A percentile compares a stretch with the other conserved stretches of the same genome.
Evolutionary conservation across 1,140 invertebrate species (phyloP).

Genomic region (Lordiphosa stackelbergi): DNA sequence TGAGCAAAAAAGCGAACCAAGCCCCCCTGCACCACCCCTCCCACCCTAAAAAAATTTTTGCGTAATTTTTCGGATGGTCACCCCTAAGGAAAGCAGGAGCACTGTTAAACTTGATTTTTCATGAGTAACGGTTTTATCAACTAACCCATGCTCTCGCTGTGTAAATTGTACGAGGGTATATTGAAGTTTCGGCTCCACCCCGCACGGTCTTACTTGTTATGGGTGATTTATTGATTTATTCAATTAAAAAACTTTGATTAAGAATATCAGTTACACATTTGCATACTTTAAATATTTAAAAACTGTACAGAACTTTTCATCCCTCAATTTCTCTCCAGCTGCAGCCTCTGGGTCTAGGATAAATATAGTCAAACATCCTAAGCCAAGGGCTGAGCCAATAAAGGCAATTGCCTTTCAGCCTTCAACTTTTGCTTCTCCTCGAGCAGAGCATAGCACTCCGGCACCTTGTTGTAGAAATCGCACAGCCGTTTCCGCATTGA

Average conservation of each 20-base stretch:
- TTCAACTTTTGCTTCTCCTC: slow-evolving; percentile 62
- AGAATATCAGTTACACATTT: slow-evolving; percentile 26
- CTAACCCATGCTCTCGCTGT: no score
- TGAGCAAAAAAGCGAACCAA: no score
- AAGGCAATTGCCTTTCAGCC: slow-evolving; percentile 41
- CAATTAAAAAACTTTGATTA: slow-evolving; percentile 16
- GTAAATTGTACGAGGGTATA: no score
- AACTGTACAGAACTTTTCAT: slow-evolving; percentile 21
- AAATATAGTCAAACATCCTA: neutral
- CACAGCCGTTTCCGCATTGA: slow-evolving; percentile 64
- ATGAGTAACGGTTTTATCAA: no score
- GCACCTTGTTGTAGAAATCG: slow-evolving; percentile 73
- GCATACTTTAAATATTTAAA: slow-evolving; percentile 21
- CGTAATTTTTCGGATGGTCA: no score
- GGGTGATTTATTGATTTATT: slow-evolving; percentile 30
- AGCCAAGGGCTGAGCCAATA: slow-evolving; percentile 19
- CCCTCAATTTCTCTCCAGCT: neutral
- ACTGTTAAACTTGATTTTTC: no score
- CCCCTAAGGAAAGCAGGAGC: no score
- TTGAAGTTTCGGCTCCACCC: no score
- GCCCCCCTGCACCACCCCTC: no score
- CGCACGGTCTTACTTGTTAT: no score
- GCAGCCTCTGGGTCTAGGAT: slow-evolving; percentile 9
- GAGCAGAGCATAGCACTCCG: slow-evolving; percentile 69
- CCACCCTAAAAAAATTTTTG: no score